Conservation (phyloP, 2,888 invertebrate species). For the Drosophila rellima region DNA sequence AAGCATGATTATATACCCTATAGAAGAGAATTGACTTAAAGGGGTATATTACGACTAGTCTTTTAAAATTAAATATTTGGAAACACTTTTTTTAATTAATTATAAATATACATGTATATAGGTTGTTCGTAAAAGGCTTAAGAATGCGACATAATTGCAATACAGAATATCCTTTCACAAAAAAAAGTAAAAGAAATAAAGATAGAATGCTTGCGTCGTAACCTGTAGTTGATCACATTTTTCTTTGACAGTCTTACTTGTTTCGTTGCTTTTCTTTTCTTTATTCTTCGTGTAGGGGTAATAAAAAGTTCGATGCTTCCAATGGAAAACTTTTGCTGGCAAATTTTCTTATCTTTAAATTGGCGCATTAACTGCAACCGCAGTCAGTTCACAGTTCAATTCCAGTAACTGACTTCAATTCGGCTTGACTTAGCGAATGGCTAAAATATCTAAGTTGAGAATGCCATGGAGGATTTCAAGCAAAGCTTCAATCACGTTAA, state of each 20-base stretch:
- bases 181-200: not conserved
- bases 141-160: too few species aligned
- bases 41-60: not conserved
- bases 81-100: too few species aligned
- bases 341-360: constrained; percentile 64
- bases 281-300: constrained; percentile 21
- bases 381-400: constrained; percentile 22
- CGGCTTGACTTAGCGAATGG: constrained; percentile 7
- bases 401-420: constrained; percentile 1
- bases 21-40: not conserved
- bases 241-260: constrained; percentile 9
- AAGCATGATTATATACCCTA: constrained; percentile 29
- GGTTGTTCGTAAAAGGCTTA: too few species aligned
- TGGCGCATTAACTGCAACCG: constrained; percentile 66
- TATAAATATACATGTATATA: too few species aligned
- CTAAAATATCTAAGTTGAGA: constrained; percentile 18
- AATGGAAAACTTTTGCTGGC: constrained; percentile 55
- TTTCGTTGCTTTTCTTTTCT: constrained; percentile 29
- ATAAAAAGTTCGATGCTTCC: constrained; percentile 45
- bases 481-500: constrained; percentile 73
- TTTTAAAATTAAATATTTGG: too few species aligned
- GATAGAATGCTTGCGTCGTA: not conserved
- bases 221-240: not conserved
- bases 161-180: not conserved
- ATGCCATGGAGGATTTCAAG: constrained; percentile 48